phyloP scores from a whole-genome alignment of 2,888 invertebrate species.

The Hecatera dysodea region DNA sequence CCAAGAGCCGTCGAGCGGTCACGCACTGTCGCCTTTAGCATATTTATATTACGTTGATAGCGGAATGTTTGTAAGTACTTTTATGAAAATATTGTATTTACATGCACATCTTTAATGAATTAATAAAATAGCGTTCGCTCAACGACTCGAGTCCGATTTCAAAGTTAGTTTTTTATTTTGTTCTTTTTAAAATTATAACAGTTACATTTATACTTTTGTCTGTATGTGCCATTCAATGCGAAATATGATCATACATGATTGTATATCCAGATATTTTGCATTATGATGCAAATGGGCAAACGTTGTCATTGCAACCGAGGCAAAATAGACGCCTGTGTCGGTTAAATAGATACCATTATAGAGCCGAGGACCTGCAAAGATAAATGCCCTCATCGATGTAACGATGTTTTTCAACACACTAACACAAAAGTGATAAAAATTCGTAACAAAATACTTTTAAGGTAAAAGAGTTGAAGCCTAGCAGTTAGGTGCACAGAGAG shows the following conservation, averaged over 20 bases:
- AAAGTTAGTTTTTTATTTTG: not conserved
- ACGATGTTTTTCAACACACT: not conserved
- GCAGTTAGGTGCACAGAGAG: not conserved
- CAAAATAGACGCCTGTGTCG: not conserved
- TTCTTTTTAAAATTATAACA: not conserved
- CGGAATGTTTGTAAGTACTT: constrained; percentile 16
- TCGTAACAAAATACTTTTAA: not conserved
- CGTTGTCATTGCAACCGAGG: not conserved
- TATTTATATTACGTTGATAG: constrained; percentile 1
- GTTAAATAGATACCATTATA: not conserved
- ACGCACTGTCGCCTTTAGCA: constrained; percentile 7
- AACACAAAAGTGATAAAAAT: not conserved
- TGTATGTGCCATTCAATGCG: constrained; percentile 1
- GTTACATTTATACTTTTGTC: constrained; percentile 11
- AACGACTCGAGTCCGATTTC: constrained; percentile 38
- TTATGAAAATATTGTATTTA: not conserved
- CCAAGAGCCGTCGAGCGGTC: constrained; percentile 41
- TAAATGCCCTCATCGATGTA: not conserved
- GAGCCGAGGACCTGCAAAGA: not conserved
- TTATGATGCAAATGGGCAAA: not conserved
- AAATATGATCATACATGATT: not conserved
- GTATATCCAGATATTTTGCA: not conserved
- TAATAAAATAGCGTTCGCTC: constrained; percentile 32
- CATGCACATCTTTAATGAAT: not conserved
- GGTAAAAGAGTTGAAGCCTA: not conserved